Base-by-base conservation (phyloP, 1,140 invertebrate species). In the Brachionus angularis region DNA sequence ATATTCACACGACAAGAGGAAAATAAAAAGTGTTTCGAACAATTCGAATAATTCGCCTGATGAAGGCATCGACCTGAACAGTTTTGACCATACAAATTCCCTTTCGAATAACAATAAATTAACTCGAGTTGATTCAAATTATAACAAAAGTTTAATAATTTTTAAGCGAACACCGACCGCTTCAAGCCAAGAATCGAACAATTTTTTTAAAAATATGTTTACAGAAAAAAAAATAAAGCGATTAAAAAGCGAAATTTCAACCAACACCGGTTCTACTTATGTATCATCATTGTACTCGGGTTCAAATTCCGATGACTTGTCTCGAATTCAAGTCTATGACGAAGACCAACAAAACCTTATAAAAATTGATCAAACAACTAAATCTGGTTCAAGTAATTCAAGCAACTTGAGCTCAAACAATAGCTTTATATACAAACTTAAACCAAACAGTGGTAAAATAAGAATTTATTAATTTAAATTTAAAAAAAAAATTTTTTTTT, bases 21-120 rank as follows among this genome's bases (percentile, higher is more conserved):
- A 58, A 39, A 14, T 36, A 23, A 18, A 58, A 1, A 58, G 39
- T 12, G 39, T 39, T 39, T 58, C 53, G 25, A 58, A 23, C 3
- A 58, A 39, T 42, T 39, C 36, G 33, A 58, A 34, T 42, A 23
- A 39, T n/a, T 58, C 53, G 18, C 53, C 53, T 5, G 53, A 58
- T 39, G 53, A 58, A 12, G 53, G 53, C 18, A 58, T 58, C 3
- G 53, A 58, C 10, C 39, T 58, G 33, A 58, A 58, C 23, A 58
- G 53, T 21, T 12, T 58, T 25, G 53, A 58, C 4, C 16, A 23
- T 14, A 18, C 34, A 39, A 58, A 23, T 42, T n/a, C n/a, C n/a
- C n/a, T n/a, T n/a, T n/a, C n/a, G 53, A 58, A 23, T 21, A 58
- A 58, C 53, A 29, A 58, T 39, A 58, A 42, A 23, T 2, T 10